Evolutionary conservation across 2,113 vertebrate species (phyloP), one percentile per base, ranked within the genome.

Genomic region (Odontophorus gujanensis): DNA sequence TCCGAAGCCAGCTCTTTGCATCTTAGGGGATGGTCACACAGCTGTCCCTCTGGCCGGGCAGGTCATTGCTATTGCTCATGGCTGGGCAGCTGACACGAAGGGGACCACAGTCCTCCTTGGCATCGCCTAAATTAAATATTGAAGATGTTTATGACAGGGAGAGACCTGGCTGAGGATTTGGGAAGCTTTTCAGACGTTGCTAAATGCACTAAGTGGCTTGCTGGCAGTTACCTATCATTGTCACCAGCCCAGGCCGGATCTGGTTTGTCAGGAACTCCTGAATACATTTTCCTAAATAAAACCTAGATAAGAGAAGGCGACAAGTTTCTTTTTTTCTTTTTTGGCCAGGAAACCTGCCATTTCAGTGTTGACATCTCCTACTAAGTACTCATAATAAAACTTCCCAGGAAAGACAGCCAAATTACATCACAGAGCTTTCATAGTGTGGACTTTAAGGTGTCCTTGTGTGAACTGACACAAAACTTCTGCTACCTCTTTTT

Each of bases 151-250:
- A 14, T 45, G 3, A 20, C 68, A 43, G 62, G 53, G 11, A 85
- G 59, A 76, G 28, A 89, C 0, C 3, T 85, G 58, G 84, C 55
- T 77, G 67, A 91, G 72, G 79, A 71, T 89, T 80, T 85, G 42
- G 81, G 92, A 85, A 91, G 78, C 22, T 94, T 92, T 91, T 91
- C 81, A 93, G 92, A 55, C 63, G 36, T 73, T 77, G 63, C 79
- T 94, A 79, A 95, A 77, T 51, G 59, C 59, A 40, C 67, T 89
- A 89, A 95, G 91, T 85, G 75, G 76, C 85, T 87, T 85, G 68
- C 79, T 97, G 93, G 87, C 87, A 91, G 83, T 95, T 93, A 83
- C 17, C 85, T 91, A 4, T n/a, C 24, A 65, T 83, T 91, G 91
- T 93, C 79, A 92, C 51, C 5, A 5, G 22, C 51, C 85, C 47